These are phyloP conservation scores for Orthonychiurus folsomi DNA, from an alignment of 2,888 invertebrate genomes.

Conservation along the genomic window DNA sequence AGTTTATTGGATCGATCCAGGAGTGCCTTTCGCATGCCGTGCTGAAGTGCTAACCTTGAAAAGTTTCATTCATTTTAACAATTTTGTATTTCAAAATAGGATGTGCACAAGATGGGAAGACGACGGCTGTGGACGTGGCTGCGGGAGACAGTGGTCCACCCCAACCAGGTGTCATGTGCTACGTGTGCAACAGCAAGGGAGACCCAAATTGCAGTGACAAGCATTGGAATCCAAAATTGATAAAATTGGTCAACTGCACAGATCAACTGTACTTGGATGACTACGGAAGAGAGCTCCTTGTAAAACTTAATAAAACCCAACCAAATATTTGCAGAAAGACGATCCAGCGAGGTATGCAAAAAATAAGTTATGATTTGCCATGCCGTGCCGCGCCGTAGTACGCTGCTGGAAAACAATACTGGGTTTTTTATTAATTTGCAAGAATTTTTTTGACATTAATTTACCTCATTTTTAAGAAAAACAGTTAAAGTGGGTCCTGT, in stretches of 20 bases:
- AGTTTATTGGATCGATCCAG: neutral
- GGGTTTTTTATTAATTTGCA: too few relatives aligned
- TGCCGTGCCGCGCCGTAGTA: too few relatives aligned
- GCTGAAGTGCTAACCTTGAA: too few relatives aligned
- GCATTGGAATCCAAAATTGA: conserved; percentile 46
- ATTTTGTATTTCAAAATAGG: too few relatives aligned
- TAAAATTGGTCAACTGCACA: conserved; percentile 45
- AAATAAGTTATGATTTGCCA: too few relatives aligned
- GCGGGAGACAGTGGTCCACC: neutral
- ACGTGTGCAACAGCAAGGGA: conserved; percentile 47
- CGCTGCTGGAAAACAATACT: too few relatives aligned
- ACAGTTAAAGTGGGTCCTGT: conserved; percentile 2
- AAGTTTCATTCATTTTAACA: too few relatives aligned
- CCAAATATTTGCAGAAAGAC: conserved; percentile 45
- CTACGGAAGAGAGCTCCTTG: neutral
- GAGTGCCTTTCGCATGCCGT: neutral
- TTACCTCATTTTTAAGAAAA: neutral
- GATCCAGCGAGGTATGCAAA: conserved; percentile 46
- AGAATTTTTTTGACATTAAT: too few relatives aligned
- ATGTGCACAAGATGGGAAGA: too few relatives aligned
- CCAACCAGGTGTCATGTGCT: conserved; percentile 41
- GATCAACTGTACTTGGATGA: conserved; percentile 3
- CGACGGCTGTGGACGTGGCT: neutral
- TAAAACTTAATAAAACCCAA: neutral
- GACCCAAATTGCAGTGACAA: conserved; percentile 46